A percentile compares a stretch with the other conserved stretches of the same genome.
phyloP scores from a whole-genome alignment of 2,113 vertebrate genomes.

The Tenebrosternarchus preto region DNA sequence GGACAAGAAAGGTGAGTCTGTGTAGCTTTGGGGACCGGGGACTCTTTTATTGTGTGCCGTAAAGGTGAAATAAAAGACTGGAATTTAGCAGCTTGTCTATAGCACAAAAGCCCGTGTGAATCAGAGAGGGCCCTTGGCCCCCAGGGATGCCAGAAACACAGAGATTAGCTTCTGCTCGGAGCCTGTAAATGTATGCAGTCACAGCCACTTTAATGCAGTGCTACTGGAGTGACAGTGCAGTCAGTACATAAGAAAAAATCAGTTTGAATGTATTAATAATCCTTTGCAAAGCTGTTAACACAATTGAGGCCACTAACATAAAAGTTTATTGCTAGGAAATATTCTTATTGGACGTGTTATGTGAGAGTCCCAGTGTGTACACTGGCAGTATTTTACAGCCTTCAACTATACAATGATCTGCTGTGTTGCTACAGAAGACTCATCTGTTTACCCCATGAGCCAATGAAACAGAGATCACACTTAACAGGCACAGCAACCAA shows the following conservation, averaged over 20 bases:
- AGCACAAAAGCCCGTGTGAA: conserved; percentile 25
- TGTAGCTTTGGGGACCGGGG: conserved; percentile 31
- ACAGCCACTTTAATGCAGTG: too few relatives aligned
- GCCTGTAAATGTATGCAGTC: too few relatives aligned
- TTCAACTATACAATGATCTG: conserved; percentile 11
- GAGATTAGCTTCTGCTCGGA: too few relatives aligned
- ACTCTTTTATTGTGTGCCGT: conserved; percentile 32
- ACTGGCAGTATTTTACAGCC: neutral
- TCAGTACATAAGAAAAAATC: too few relatives aligned
- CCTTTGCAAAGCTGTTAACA: neutral
- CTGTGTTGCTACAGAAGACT: conserved; percentile 11
- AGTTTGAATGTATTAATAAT: neutral
- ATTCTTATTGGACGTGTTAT: neutral
- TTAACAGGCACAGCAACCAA: neutral
- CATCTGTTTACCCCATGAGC: conserved; percentile 1
- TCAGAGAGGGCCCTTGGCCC: neutral
- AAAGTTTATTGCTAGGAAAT: too few relatives aligned
- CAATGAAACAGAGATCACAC: conserved; percentile 8
- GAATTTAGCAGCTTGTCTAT: conserved; percentile 1
- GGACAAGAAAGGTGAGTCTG: conserved; percentile 59
- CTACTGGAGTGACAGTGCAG: too few relatives aligned
- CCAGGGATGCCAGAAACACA: conserved; percentile 10
- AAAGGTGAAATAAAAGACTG: conserved; percentile 63
- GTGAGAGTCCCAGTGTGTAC: neutral
- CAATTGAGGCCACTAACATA: too few relatives aligned